Percentiles rank a stretch among this genome's conserved stretches.
These are phyloP conservation scores for Embidobia sp. DNA, from an alignment of 2,888 invertebrate genomes.

Conservation along the genomic window DNA sequence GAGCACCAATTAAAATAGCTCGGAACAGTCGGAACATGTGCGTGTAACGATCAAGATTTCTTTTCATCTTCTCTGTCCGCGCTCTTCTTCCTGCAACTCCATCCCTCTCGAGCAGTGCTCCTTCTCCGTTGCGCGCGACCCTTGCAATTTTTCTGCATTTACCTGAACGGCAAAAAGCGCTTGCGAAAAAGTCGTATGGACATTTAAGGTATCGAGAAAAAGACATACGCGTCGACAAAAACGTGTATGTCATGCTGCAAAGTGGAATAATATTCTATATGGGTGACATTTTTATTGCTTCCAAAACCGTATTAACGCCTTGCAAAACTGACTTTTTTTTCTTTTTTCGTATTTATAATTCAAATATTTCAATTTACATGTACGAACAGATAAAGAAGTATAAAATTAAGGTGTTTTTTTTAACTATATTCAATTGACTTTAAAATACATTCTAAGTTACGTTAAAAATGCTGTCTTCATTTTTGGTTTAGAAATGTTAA, in stretches of 20 bases:
- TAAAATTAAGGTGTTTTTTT: no score
- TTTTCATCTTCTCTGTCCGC: slow-evolving; percentile 41
- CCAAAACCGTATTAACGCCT: no score
- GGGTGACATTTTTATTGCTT: no score
- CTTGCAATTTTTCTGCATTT: slow-evolving; percentile 47
- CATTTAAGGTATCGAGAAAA: slow-evolving; percentile 4
- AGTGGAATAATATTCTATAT: no score
- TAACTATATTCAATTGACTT: no score
- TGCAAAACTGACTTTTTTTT: no score
- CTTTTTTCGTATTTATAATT: no score
- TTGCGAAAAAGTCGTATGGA: slow-evolving; percentile 1
- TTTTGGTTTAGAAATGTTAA: no score
- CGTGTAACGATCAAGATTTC: slow-evolving; percentile 68
- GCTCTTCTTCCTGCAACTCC: slow-evolving; percentile 34
- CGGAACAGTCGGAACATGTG: slow-evolving; percentile 68
- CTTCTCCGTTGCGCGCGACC: slow-evolving; percentile 28
- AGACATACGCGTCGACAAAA: slow-evolving; percentile 1
- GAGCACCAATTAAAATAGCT: slow-evolving; percentile 70
- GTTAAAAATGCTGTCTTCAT: no score
- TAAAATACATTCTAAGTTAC: no score
- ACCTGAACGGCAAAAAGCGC: slow-evolving; percentile 18
- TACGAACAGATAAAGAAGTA: no score
- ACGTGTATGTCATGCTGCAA: neutral
- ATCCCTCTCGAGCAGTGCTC: slow-evolving; percentile 9
- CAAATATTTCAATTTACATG: no score